A percentile compares a stretch with the other conserved stretches of the same genome.
Conservation (phyloP, 2,888 invertebrate species). For the Palloptera scutellata region DNA sequence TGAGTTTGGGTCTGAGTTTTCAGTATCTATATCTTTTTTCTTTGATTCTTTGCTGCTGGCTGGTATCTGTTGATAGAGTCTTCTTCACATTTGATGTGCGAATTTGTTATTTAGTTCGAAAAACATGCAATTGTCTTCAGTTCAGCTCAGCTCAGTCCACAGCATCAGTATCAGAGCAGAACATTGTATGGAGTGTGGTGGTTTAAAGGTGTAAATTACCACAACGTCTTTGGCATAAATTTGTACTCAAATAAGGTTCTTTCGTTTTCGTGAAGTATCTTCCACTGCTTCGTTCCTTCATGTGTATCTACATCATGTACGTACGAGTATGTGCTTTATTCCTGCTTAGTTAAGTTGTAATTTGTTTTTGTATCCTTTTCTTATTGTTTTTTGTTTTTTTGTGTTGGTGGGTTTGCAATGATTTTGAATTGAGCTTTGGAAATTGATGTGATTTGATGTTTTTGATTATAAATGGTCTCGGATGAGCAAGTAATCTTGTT, state of each 20-base stretch:
- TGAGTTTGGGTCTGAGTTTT: conserved; percentile 18
- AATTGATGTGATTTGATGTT: conserved; percentile 5
- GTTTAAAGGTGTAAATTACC: conserved; percentile 47
- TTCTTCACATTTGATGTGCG: conserved; percentile 60
- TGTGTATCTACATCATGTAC: background rate
- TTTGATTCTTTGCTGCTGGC: conserved; percentile 14
- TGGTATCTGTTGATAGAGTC: conserved; percentile 50
- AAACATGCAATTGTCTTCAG: conserved; percentile 56
- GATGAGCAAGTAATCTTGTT: conserved; percentile 17
- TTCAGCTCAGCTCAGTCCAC: conserved; percentile 12
- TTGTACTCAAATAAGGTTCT: conserved; percentile 36
- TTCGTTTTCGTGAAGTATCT: conserved; percentile 34
- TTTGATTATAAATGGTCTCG: conserved; percentile 30
- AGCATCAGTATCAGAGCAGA: background rate
- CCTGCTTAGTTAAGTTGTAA: too few relatives aligned
- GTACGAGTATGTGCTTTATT: too few relatives aligned
- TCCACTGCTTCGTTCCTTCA: background rate
- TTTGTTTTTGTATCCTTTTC: too few relatives aligned
- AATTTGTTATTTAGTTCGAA: conserved; percentile 59
- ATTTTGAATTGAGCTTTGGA: conserved; percentile 19
- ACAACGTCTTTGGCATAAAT: conserved; percentile 41
- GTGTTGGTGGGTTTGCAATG: conserved; percentile 1
- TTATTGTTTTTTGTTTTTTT: too few relatives aligned
- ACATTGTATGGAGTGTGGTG: background rate
- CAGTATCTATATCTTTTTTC: conserved; percentile 22